Base-by-base conservation (phyloP, 1,140 invertebrate species). In the Cyphomyrmex costatus region DNA sequence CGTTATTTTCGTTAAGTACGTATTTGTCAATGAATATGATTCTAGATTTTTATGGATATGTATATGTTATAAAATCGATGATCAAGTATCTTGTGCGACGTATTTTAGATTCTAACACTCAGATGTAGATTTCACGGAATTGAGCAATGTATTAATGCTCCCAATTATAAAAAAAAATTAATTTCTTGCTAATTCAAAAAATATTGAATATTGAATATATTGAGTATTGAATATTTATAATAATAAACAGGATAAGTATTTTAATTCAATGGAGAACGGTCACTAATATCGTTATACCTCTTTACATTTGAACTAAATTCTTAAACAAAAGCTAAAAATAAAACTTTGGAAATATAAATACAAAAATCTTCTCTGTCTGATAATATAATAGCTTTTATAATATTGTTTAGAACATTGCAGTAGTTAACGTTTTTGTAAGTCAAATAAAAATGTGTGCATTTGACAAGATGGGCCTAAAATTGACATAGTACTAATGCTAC, bases 21-120 rank as follows among this genome's bases (percentile, higher is more conserved):
- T 42, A 42, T 42, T 12, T 42, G 36, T 8, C 8, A 8, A 21
- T 3, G 66, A 46, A 82, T 60, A 60, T 2, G 24, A 33, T 27
- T 82, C 36, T 33, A 49, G 66, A 82, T 60, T 60, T 82, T 82
- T 82, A 82, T 14, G 66, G 66, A 60, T 58, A 82, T 73, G 73
- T 1, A 24, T 68, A 24, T 21, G 53, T n/a, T 68, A 53, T 5
- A 12, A 19, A 42, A 19, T 36, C 42, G n/a, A 19, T 60, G 42
- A 82, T 82, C 68, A 53, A 56, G 60, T 33, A 73, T 82, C 19
- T 24, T 60, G 19, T 56, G 66, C 46, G 36, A 58, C 12, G 51
- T 19, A 21, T 71, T 19, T 33, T 12, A 8, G 16, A 12, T 12
- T 24, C 53, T 16, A 24, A 71, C 6, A 71, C 1, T 27, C 1